Percentiles rank a stretch among this genome's conserved stretches.
Conservation (phyloP, 2,888 invertebrate genomes). For the Aspidiotus rigidus region DNA sequence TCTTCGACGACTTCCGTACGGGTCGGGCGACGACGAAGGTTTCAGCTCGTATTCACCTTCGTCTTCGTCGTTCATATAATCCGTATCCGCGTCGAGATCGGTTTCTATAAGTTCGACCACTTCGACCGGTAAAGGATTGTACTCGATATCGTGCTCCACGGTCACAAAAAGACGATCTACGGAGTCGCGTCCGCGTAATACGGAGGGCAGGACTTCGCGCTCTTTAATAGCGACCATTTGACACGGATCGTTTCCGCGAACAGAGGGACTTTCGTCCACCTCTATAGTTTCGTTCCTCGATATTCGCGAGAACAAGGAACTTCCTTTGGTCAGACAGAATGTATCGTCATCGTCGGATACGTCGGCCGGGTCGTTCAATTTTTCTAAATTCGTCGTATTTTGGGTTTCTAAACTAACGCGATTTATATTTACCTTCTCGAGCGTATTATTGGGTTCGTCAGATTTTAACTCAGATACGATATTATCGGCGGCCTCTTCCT, state of each 20-base stretch:
- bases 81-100: background rate
- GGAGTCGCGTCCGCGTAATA: conserved; percentile 41
- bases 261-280: conserved; percentile 5
- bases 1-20: conserved; percentile 2
- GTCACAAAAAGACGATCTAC: conserved; percentile 43
- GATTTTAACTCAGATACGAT: background rate
- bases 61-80: background rate
- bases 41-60: background rate
- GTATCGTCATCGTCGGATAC: conserved; percentile 43
- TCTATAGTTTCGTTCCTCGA: conserved; percentile 44
- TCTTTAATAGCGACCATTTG: conserved; percentile 58
- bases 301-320: conserved; percentile 60
- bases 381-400: conserved; percentile 28
- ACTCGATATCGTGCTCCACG: conserved; percentile 41
- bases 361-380: conserved; percentile 15
- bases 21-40: background rate
- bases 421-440: conserved; percentile 5
- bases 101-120: conserved; percentile 46
- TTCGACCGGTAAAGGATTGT: conserved; percentile 44
- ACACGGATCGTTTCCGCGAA: conserved; percentile 3
- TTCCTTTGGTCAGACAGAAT: conserved; percentile 57
- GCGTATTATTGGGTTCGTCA: background rate
- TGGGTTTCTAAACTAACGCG: background rate
- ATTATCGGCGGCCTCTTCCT: background rate
- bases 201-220: conserved; percentile 58